phyloP scores from a whole-genome alignment of 1,140 invertebrate species.

The Steinernema feltiae region DNA sequence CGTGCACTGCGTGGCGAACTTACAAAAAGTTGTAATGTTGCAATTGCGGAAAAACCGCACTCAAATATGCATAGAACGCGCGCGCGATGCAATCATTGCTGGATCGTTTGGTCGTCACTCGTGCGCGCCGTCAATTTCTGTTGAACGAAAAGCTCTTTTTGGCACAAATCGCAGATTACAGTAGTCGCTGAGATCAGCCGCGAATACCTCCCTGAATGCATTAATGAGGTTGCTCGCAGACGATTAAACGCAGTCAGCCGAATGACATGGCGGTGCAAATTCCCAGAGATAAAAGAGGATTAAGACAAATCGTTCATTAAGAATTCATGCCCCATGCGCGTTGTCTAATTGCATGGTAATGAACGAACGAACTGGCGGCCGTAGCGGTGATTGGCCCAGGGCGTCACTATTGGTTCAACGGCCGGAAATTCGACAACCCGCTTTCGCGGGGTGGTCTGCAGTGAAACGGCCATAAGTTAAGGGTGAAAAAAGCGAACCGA shows the following conservation, averaged over 20 bases:
- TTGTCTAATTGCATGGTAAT: background rate
- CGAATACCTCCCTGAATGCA: background rate
- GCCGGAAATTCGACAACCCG: background rate
- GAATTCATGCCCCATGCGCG: background rate
- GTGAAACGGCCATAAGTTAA: background rate
- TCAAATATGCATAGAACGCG: background rate
- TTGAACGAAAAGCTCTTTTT: background rate
- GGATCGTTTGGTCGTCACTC: too few relatives aligned
- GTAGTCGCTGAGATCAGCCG: background rate
- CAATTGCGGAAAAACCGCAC: background rate
- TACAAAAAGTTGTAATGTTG: background rate
- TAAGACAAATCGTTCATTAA: conserved; percentile 14
- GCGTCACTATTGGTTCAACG: background rate
- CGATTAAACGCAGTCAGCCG: conserved; percentile 13
- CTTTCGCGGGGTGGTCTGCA: background rate
- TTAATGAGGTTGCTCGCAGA: conserved; percentile 11
- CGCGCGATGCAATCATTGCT: too few relatives aligned
- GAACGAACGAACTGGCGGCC: background rate
- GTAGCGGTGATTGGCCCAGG: background rate
- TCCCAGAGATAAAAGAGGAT: conserved; percentile 9
- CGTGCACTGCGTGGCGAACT: background rate
- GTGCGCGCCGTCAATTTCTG: background rate
- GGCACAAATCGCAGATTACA: conserved; percentile 8
- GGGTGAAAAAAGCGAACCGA: background rate
- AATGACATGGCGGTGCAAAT: conserved; percentile 9